These are phyloP conservation scores for Polydesmus complanatus DNA, from an alignment of 2,888 invertebrate genomes.

Conservation along the genomic window DNA sequence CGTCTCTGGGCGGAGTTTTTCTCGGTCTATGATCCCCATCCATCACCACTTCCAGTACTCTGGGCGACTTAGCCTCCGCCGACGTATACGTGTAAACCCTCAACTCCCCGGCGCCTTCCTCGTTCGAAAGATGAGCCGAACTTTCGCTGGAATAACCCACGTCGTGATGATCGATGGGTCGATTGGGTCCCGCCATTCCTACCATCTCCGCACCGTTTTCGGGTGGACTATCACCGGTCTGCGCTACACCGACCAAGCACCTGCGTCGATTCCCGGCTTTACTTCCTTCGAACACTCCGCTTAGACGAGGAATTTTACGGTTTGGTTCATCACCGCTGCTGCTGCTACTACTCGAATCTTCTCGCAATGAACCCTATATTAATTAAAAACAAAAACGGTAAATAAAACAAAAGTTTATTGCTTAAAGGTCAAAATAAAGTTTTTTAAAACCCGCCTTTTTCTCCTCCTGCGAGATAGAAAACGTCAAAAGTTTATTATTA, in stretches of 20 bases:
- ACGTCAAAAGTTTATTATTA: too few species aligned
- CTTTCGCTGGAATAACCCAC: conserved; percentile 35
- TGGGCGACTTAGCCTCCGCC: not conserved
- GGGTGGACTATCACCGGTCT: not conserved
- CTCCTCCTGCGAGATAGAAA: too few species aligned
- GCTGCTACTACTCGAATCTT: not conserved
- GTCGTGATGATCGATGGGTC: conserved; percentile 23
- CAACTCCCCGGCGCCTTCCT: conserved; percentile 25
- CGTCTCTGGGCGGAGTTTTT: not conserved
- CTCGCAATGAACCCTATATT: not conserved
- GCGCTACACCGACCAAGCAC: not conserved
- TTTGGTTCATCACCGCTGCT: conserved; percentile 60
- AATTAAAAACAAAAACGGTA: not conserved
- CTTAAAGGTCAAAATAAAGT: not conserved
- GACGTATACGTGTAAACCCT: conserved; percentile 13
- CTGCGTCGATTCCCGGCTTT: conserved; percentile 1
- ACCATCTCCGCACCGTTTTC: not conserved
- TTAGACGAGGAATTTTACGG: conserved; percentile 50
- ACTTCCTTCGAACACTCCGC: conserved; percentile 4
- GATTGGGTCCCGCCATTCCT: not conserved
- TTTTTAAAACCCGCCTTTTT: too few species aligned
- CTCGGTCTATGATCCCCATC: not conserved
- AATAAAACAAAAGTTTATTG: not conserved
- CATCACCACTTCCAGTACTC: conserved; percentile 3
- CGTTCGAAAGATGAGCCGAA: conserved; percentile 27